These are phyloP conservation scores for Pachydiplax longipennis DNA, from an alignment of 2,888 invertebrate genomes.

Conservation along the genomic window DNA sequence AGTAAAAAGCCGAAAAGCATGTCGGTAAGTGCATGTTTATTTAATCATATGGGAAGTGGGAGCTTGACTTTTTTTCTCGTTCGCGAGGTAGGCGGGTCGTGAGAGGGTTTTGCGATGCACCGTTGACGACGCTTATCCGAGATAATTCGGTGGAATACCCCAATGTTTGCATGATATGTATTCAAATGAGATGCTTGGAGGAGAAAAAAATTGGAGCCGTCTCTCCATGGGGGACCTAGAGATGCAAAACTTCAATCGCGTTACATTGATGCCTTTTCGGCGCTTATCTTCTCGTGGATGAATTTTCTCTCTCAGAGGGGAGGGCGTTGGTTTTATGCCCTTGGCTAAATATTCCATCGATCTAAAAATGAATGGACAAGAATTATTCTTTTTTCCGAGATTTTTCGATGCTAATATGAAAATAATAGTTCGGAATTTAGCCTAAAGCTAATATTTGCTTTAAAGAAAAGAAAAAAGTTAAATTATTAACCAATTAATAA, in stretches of 20 bases:
- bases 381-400: not conserved
- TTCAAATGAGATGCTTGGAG: not conserved
- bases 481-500: too few relatives aligned
- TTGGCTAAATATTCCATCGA: too few relatives aligned
- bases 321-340: too few relatives aligned
- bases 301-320: too few relatives aligned
- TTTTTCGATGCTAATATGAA: not conserved
- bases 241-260: not conserved
- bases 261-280: not conserved
- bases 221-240: not conserved
- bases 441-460: too few relatives aligned
- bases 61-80: not conserved
- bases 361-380: too few relatives aligned
- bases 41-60: constrained; percentile 11
- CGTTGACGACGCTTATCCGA: not conserved
- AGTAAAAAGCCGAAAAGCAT: constrained; percentile 20
- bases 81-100: not conserved
- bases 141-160: not conserved
- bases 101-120: not conserved
- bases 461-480: too few relatives aligned
- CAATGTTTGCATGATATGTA: not conserved
- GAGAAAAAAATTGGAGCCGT: not conserved
- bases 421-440: not conserved
- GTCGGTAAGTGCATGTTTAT: constrained; percentile 26
- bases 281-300: not conserved